Conservation (phyloP, 2,113 vertebrate species). For the Pseudopipra pipra region DNA sequence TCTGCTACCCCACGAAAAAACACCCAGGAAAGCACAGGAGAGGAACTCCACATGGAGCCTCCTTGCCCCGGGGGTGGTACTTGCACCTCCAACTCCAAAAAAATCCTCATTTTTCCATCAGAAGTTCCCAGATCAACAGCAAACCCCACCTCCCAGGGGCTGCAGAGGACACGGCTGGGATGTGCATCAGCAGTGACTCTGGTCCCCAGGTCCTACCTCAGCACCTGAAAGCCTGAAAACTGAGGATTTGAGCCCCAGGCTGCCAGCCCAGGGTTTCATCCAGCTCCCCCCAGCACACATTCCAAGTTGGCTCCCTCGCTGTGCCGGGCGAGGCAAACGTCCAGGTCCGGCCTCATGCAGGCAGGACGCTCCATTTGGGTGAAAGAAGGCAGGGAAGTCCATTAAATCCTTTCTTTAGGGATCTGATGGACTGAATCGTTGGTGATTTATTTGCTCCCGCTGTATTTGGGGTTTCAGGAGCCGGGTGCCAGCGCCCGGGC, state of each 20-base stretch:
- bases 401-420: constrained; percentile 78
- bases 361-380: constrained; percentile 59
- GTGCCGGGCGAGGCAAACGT: neutral
- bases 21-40: accelerated
- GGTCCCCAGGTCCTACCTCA: neutral
- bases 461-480: constrained; percentile 54
- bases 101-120: neutral
- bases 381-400: constrained; percentile 65
- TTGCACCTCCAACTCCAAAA: neutral
- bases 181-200: accelerated
- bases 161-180: no score
- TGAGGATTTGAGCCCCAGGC: neutral
- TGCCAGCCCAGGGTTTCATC: neutral
- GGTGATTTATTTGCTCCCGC: constrained; percentile 74
- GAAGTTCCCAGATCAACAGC: neutral
- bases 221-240: neutral
- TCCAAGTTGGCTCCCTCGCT: constrained; percentile 18
- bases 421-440: constrained; percentile 45
- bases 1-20: accelerated
- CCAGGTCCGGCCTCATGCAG: constrained; percentile 4
- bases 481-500: constrained; percentile 66
- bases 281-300: neutral
- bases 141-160: accelerated
- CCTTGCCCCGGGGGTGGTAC: accelerated
- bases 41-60: neutral